Conservation (phyloP, 2,888 invertebrate species). For the Drosophila fungiperda region DNA sequence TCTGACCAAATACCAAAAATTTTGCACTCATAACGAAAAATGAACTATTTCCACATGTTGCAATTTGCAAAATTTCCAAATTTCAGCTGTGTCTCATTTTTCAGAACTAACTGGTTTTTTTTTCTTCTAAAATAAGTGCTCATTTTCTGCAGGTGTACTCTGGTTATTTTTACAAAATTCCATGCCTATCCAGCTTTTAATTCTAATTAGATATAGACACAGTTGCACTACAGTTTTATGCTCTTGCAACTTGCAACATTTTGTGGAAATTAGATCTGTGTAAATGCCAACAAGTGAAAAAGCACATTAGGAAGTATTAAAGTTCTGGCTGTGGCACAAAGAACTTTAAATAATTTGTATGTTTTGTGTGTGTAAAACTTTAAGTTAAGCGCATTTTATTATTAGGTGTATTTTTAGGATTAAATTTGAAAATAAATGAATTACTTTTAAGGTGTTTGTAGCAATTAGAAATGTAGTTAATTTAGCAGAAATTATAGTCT, state of each 20-base stretch:
- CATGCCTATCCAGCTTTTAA: not conserved
- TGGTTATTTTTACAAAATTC: not conserved
- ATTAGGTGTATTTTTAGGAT: not conserved
- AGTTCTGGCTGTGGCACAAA: not conserved
- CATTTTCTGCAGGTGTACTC: not conserved
- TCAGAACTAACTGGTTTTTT: not conserved
- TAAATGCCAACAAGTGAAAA: not conserved
- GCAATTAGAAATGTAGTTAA: not conserved
- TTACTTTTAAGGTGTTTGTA: not conserved
- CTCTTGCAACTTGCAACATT: not conserved
- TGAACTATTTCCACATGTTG: constrained; percentile 18
- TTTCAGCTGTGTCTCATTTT: not conserved
- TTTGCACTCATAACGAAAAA: constrained; percentile 1
- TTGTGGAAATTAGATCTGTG: not conserved
- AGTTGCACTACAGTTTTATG: not conserved
- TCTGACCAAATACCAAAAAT: not conserved
- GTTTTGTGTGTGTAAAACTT: not conserved
- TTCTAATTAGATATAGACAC: not conserved
- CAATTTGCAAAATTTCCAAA: constrained; percentile 25
- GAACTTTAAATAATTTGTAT: not conserved
- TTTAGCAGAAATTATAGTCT: constrained; percentile 2
- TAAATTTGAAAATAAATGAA: not conserved
- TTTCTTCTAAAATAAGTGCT: not conserved
- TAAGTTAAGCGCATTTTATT: not conserved
- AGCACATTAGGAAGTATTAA: not conserved